Evolutionary conservation across 2,113 vertebrate genomes (phyloP).

Genomic region (Crotalus tigris): DNA sequence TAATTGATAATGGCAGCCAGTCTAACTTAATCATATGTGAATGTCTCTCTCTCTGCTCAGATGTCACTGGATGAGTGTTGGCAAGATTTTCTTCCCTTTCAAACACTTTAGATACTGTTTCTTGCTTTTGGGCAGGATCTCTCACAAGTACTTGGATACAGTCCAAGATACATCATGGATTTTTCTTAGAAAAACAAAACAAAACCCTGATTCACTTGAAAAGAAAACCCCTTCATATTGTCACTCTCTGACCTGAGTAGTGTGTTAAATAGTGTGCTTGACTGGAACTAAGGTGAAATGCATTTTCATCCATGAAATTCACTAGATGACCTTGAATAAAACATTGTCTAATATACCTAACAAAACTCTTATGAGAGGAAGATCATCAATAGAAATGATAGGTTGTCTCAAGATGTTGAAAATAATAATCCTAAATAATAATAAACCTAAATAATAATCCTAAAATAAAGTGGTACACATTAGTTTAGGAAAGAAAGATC

Average conservation of each 20-base stretch:
- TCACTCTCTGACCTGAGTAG: not conserved
- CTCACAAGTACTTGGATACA: conserved; percentile 67
- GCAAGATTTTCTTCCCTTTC: conserved; percentile 58
- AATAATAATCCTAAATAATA: not conserved
- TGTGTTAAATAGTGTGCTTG: not conserved
- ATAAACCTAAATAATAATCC: not conserved
- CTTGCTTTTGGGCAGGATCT: conserved; percentile 65
- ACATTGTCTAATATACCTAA: not conserved
- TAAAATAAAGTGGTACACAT: not conserved
- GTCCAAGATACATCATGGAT: conserved; percentile 66
- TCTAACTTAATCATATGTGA: conserved; percentile 65
- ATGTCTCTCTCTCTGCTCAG: conserved; percentile 59
- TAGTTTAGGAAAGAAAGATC: not conserved
- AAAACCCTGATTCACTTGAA: conserved; percentile 27
- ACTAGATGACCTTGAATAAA: not conserved
- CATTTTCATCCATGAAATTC: not conserved
- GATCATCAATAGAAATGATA: conserved; percentile 56
- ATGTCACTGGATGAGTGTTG: conserved; percentile 65
- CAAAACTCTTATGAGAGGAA: not conserved
- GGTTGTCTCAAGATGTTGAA: not conserved
- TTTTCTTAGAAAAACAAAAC: not conserved
- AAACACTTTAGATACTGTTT: conserved; percentile 76
- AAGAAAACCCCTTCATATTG: not conserved
- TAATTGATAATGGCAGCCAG: conserved; percentile 72
- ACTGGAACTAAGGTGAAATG: not conserved